A percentile compares a stretch with the other conserved stretches of the same genome.
Evolutionary conservation across 2,797 vertebrate genomes (phyloP).

Genomic region (Ceyx erithaca): DNA sequence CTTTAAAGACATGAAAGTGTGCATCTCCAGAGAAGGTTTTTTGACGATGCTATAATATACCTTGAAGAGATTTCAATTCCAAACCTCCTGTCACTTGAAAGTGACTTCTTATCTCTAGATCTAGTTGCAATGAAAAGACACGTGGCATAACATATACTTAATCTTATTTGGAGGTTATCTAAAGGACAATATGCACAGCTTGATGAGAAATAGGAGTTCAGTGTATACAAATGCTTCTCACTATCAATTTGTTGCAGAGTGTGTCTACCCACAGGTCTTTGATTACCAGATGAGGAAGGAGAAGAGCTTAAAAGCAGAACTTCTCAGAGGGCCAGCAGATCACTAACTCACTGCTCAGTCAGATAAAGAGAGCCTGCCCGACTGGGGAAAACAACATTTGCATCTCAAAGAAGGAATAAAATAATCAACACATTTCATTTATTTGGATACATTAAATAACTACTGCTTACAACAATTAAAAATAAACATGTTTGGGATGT

Average conservation of each 20-base stretch:
- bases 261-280: background rate
- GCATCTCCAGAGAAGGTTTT: background rate
- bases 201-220: background rate
- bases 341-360: background rate
- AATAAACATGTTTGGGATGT: background rate
- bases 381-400: background rate
- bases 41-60: background rate
- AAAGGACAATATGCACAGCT: background rate
- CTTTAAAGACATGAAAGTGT: conserved; percentile 2
- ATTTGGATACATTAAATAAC: background rate
- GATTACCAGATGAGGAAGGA: background rate
- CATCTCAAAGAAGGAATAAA: background rate
- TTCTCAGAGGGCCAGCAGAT: background rate
- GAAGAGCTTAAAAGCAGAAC: background rate
- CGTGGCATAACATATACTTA: background rate
- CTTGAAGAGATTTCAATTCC: conserved; percentile 30
- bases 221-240: background rate
- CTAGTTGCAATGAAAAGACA: background rate
- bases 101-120: background rate
- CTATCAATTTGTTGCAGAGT: background rate
- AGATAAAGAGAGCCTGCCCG: background rate
- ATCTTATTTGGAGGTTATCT: background rate
- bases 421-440: background rate
- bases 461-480: background rate
- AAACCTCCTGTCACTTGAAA: conserved; percentile 9